Percentiles rank a stretch among this genome's conserved stretches.
phyloP scores from a whole-genome alignment of 2,113 vertebrate genomes.

The Indicator indicator region DNA sequence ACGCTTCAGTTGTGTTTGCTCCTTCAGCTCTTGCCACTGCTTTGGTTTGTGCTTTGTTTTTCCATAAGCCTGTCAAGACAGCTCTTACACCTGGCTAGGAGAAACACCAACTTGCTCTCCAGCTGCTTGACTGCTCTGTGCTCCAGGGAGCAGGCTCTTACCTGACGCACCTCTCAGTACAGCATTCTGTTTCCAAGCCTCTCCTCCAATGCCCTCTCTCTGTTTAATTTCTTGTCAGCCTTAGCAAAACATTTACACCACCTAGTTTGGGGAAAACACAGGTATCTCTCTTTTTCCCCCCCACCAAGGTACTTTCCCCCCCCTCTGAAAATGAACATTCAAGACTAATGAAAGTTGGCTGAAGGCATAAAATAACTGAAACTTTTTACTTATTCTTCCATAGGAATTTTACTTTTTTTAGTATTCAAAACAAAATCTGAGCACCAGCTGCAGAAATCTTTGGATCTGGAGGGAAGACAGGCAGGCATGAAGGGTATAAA shows the following conservation, averaged over 20 bases:
- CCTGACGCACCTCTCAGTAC: not conserved
- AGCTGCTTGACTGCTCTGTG: too few species aligned
- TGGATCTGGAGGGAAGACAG: not conserved
- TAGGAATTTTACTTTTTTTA: not conserved
- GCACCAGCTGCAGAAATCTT: not conserved
- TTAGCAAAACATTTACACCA: not conserved
- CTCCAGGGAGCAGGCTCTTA: not conserved
- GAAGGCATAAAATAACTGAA: not conserved
- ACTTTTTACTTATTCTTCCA: not conserved
- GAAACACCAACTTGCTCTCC: not conserved
- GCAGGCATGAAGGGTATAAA: not conserved
- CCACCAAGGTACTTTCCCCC: not conserved
- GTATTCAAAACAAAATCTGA: not conserved
- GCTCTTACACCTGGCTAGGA: not conserved
- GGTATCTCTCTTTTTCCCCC: not conserved
- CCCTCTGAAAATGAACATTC: not conserved
- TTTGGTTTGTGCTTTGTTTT: not conserved
- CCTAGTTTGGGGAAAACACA: not conserved
- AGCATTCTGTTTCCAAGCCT: not conserved
- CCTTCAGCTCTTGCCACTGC: not conserved
- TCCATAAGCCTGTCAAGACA: not conserved
- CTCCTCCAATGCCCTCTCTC: fast-evolving
- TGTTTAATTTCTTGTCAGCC: not conserved
- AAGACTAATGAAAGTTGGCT: not conserved
- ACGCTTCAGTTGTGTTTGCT: not conserved